These are phyloP conservation scores for Thymelicus sylvestris DNA, from an alignment of 2,888 invertebrate genomes.

Conservation along the genomic window DNA sequence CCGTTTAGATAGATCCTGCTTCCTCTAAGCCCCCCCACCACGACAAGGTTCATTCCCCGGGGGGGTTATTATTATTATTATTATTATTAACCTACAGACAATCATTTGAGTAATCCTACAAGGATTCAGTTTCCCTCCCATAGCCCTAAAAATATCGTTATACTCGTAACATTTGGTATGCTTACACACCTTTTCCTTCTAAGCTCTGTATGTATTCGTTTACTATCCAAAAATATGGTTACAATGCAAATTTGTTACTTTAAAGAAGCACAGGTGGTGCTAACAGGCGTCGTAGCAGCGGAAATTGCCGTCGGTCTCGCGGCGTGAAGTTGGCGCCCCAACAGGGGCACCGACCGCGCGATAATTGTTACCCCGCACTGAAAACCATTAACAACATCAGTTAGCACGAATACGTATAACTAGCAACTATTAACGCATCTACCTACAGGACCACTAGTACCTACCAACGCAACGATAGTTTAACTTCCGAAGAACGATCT, in stretches of 20 bases:
- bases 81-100: no score
- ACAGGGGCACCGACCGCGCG: conserved; percentile 45
- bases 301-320: conserved; percentile 68
- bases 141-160: no score
- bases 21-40: no score
- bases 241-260: conserved; percentile 54
- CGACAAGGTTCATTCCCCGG: no score
- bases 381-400: conserved; percentile 68
- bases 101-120: no score
- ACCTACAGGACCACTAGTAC: conserved; percentile 46
- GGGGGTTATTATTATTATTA: no score
- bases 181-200: no score
- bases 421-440: conserved; percentile 36
- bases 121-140: no score
- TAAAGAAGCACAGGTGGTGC: conserved; percentile 66
- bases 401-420: conserved; percentile 23
- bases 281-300: conserved; percentile 65
- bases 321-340: conserved; percentile 53
- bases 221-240: conserved; percentile 23
- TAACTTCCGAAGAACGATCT: not conserved
- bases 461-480: not conserved
- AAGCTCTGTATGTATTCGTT: no score
- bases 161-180: no score
- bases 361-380: conserved; percentile 46
- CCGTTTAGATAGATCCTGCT: no score